Conservation (phyloP, 2,113 vertebrate genomes). For the Gila orcuttii region DNA sequence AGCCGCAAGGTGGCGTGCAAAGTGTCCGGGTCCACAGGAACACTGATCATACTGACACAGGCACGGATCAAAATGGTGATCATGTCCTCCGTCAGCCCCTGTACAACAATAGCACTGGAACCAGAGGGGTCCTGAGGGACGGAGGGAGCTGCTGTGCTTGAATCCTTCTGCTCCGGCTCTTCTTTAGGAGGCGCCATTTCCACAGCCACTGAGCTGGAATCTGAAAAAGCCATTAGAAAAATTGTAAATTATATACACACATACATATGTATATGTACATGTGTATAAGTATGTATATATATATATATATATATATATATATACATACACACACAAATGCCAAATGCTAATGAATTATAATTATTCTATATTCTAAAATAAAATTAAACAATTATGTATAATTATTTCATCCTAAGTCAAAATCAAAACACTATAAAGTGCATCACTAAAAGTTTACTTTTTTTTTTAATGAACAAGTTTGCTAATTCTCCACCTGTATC, state of each 20-base stretch:
- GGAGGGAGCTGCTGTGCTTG: constrained; percentile 58
- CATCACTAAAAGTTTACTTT: no score
- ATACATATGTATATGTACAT: no score
- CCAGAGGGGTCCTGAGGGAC: constrained; percentile 67
- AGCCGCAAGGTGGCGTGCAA: constrained; percentile 91
- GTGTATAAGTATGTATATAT: no score
- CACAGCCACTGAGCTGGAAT: constrained; percentile 67
- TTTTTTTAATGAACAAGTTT: no score
- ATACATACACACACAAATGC: neutral
- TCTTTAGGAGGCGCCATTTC: constrained; percentile 76
- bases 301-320: no score
- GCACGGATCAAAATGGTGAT: constrained; percentile 89
- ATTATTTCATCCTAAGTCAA: neutral
- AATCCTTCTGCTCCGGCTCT: constrained; percentile 71
- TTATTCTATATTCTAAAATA: no score
- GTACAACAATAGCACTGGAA: constrained; percentile 79
- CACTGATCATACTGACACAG: constrained; percentile 93
- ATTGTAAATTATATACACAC: no score
- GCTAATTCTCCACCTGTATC: constrained; percentile 61
- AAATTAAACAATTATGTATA: no score
- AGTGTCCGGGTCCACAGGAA: constrained; percentile 93
- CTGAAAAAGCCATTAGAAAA: constrained; percentile 52
- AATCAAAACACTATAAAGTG: neutral
- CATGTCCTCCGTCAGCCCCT: constrained; percentile 90
- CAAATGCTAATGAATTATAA: neutral